Evolutionary conservation across 2,888 invertebrate genomes (phyloP).

Genomic region (Sepiola atlantica): DNA sequence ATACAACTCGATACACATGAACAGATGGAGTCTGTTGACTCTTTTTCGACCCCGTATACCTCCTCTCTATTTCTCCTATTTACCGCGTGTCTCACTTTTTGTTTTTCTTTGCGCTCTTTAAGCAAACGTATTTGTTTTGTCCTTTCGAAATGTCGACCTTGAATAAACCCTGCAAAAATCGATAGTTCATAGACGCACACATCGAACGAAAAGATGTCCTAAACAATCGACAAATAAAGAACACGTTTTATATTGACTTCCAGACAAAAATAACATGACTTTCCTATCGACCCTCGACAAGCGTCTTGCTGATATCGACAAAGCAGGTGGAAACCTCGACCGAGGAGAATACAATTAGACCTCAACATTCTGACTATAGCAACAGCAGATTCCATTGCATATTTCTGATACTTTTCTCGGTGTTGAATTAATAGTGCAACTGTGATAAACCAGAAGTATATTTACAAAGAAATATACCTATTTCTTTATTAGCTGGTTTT

Average conservation of each 20-base stretch:
- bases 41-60: background rate
- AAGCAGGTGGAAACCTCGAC: background rate
- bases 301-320: background rate
- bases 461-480: too few relatives aligned
- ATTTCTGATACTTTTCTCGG: too few relatives aligned
- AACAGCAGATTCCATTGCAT: too few relatives aligned
- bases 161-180: background rate
- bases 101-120: background rate
- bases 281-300: background rate
- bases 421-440: too few relatives aligned
- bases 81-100: too few relatives aligned
- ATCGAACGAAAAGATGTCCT: background rate
- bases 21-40: too few relatives aligned
- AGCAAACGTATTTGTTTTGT: constrained; percentile 6
- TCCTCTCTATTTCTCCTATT: background rate
- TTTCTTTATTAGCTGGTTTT: too few relatives aligned
- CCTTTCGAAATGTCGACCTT: background rate
- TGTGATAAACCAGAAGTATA: too few relatives aligned
- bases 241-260: background rate
- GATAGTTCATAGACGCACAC: background rate
- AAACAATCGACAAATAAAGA: background rate
- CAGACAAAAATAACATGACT: background rate
- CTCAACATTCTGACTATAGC: too few relatives aligned
- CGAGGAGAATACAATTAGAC: too few relatives aligned
- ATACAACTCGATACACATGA: too few relatives aligned